These are phyloP conservation scores for Centruroides sculpturatus DNA, from an alignment of 1,140 invertebrate species.

Conservation along the genomic window DNA sequence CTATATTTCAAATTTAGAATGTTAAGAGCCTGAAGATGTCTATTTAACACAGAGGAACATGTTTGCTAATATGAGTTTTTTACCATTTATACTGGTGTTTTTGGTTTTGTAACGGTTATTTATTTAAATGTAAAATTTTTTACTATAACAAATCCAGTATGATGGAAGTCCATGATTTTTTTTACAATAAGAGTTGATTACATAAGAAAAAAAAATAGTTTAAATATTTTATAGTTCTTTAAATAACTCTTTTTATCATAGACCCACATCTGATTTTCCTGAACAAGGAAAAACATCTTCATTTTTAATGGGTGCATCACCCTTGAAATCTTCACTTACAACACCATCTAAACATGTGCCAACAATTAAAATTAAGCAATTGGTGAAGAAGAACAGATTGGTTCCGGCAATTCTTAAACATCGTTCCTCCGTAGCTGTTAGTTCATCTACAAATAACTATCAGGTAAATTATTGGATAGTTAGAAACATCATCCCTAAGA, in stretches of 20 bases:
- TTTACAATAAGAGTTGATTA: no score
- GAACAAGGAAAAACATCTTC: slow-evolving; percentile 9
- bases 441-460: background rate
- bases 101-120: no score
- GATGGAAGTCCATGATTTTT: no score
- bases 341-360: slow-evolving; percentile 11
- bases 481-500: no score
- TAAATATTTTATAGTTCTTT: background rate
- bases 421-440: background rate
- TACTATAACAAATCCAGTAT: no score
- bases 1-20: no score
- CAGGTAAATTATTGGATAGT: background rate
- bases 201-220: background rate
- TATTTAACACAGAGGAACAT: no score
- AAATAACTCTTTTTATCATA: background rate
- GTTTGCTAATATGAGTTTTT: no score
- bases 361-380: slow-evolving; percentile 15
- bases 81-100: no score
- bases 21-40: no score
- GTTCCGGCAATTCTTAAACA: background rate
- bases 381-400: slow-evolving; percentile 6
- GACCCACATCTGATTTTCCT: slow-evolving; percentile 1
- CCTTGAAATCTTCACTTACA: slow-evolving; percentile 6
- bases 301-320: slow-evolving; percentile 7
- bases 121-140: no score